A percentile compares a stretch with the other conserved stretches of the same genome.
These are phyloP conservation scores for Xiphophorus birchmanni DNA, from an alignment of 2,797 vertebrate genomes.

Conservation along the genomic window DNA sequence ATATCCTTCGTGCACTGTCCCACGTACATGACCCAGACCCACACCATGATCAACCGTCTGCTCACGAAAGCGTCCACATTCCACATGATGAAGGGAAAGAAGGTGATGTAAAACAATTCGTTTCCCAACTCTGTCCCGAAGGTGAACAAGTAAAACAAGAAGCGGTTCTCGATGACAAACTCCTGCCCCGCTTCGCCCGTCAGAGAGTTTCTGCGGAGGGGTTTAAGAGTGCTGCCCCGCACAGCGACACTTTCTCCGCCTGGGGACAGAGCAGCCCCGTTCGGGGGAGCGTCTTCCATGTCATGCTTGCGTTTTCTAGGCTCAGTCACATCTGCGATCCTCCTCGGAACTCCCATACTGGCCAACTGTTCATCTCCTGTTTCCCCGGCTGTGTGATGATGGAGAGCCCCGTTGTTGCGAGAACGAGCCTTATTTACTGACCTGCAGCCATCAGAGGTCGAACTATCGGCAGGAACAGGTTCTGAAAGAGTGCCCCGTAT, in stretches of 20 bases:
- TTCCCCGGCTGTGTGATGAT: conserved; percentile 14
- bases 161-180: conserved; percentile 85
- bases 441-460: not conserved
- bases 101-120: conserved; percentile 93
- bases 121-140: conserved; percentile 96
- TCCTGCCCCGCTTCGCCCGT: conserved; percentile 86
- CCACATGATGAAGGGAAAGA: conserved; percentile 95
- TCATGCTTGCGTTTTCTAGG: not conserved
- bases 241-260: conserved; percentile 12
- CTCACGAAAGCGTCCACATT: conserved; percentile 90
- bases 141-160: conserved; percentile 90
- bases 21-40: conserved; percentile 98
- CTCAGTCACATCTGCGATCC: not conserved
- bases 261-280: conserved; percentile 49
- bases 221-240: conserved; percentile 60
- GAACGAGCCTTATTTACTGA: conserved; percentile 26
- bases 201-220: conserved; percentile 90
- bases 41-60: conserved; percentile 88
- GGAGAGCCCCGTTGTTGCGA: conserved; percentile 60
- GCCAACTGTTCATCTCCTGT: not conserved
- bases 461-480: not conserved
- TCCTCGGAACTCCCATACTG: conserved; percentile 24
- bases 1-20: conserved; percentile 98
- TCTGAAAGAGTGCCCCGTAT: conserved; percentile 77
- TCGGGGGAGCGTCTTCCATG: conserved; percentile 37